Conservation (phyloP, 2,888 invertebrate genomes). For the Drosophila longiperda region DNA sequence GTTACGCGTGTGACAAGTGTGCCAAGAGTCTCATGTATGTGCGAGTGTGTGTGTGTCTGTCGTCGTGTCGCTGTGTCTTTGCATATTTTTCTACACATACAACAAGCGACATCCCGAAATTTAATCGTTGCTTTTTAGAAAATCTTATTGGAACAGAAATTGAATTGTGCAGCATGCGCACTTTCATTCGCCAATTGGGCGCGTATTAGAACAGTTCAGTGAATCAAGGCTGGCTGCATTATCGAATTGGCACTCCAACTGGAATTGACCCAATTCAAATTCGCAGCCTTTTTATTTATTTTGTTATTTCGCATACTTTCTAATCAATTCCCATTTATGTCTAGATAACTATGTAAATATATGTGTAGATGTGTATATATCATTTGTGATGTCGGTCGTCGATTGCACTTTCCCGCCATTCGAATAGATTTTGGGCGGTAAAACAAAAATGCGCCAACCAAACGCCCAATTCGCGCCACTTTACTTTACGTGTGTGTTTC, state of each 20-base stretch:
- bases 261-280: constrained; percentile 34
- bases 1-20: constrained; percentile 76
- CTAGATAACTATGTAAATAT: not conserved
- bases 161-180: not conserved
- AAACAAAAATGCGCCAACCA: constrained; percentile 76
- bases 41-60: constrained; percentile 21
- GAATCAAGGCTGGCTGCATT: not conserved
- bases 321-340: constrained; percentile 44
- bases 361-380: not conserved
- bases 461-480: constrained; percentile 80
- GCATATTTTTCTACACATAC: constrained; percentile 74
- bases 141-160: not conserved
- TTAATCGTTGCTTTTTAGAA: not conserved
- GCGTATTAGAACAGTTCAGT: not conserved
- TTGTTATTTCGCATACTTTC: constrained; percentile 21
- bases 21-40: constrained; percentile 17
- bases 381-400: constrained; percentile 48
- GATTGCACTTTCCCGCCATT: constrained; percentile 77
- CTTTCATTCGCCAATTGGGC: not conserved
- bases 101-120: constrained; percentile 36
- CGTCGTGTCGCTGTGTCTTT: constrained; percentile 73
- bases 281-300: not conserved
- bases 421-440: constrained; percentile 77
- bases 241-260: not conserved
- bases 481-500: constrained; percentile 43